phyloP scores from a whole-genome alignment of 1,140 invertebrate species.

The Patella vulgata region DNA sequence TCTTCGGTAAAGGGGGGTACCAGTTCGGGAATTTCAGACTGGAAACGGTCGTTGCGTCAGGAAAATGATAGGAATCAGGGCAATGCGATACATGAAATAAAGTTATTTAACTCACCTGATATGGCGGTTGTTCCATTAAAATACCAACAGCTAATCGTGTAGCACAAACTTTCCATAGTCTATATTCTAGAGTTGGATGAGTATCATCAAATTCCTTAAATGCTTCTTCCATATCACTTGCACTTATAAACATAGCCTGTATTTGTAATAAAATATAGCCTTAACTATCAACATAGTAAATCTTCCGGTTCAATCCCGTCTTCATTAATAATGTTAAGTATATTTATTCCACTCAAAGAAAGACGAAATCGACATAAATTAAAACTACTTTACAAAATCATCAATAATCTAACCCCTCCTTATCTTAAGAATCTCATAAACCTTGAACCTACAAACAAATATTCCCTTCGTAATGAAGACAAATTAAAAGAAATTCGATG shows the following conservation, averaged over 20 bases:
- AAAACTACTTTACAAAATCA: too few species aligned
- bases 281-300: too few species aligned
- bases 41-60: background rate
- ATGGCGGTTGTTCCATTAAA: slow-evolving; percentile 49
- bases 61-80: background rate
- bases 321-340: too few species aligned
- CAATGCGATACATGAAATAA: background rate
- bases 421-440: too few species aligned
- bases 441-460: too few species aligned
- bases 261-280: too few species aligned
- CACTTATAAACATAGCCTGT: slow-evolving; percentile 49
- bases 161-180: slow-evolving; percentile 59
- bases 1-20: background rate
- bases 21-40: background rate
- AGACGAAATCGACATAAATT: too few species aligned
- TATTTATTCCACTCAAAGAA: too few species aligned
- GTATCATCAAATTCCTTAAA: slow-evolving; percentile 39
- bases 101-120: slow-evolving; percentile 32
- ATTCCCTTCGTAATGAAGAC: too few species aligned
- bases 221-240: slow-evolving; percentile 50
- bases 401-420: too few species aligned
- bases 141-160: slow-evolving; percentile 51
- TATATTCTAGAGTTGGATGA: slow-evolving; percentile 51
- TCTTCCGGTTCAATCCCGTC: too few species aligned
- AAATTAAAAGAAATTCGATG: too few species aligned